Conservation (phyloP, 2,888 invertebrate genomes). For the Heliconius ismenius region DNA sequence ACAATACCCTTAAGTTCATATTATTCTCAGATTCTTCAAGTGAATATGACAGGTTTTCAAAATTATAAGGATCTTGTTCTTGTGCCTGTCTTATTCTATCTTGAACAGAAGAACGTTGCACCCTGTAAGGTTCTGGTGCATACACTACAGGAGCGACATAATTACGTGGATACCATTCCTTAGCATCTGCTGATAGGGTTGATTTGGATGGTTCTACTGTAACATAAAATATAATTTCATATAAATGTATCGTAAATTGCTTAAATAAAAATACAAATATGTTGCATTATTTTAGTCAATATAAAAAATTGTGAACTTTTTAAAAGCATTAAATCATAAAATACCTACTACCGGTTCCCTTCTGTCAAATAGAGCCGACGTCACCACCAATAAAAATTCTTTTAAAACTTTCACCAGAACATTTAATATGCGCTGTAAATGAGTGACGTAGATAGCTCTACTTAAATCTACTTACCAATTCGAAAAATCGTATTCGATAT, state of each 20-base stretch:
- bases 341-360: slow-evolving; percentile 50
- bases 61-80: slow-evolving; percentile 71
- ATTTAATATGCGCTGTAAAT: slow-evolving; percentile 52
- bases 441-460: slow-evolving; percentile 48
- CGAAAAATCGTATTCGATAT: background rate
- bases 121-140: slow-evolving; percentile 63
- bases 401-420: slow-evolving; percentile 73
- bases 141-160: slow-evolving; percentile 66
- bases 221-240: background rate
- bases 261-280: background rate
- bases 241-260: background rate
- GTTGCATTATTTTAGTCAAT: background rate
- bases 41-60: slow-evolving; percentile 71
- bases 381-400: slow-evolving; percentile 76
- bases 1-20: slow-evolving; percentile 67
- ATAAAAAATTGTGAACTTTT: background rate
- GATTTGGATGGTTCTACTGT: slow-evolving; percentile 70
- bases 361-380: slow-evolving; percentile 68
- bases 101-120: slow-evolving; percentile 72
- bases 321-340: slow-evolving; percentile 3
- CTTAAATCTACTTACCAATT: background rate
- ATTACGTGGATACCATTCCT: slow-evolving; percentile 83
- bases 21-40: slow-evolving; percentile 70
- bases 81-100: slow-evolving; percentile 75
- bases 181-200: slow-evolving; percentile 81